A percentile compares a stretch with the other conserved stretches of the same genome.
Conservation (phyloP, 2,797 vertebrate genomes). For the Cygnus olor region DNA sequence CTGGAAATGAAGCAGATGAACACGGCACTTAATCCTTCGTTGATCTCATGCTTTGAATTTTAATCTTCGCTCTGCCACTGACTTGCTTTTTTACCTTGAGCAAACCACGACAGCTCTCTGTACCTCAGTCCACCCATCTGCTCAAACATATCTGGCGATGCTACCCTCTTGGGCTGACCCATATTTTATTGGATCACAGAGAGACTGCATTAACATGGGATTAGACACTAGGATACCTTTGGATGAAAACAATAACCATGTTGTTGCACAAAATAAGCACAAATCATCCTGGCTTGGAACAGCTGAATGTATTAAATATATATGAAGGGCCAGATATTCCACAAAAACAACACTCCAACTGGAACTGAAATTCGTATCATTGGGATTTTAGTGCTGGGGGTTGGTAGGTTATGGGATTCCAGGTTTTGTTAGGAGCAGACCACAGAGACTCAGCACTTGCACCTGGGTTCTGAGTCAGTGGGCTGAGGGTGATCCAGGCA, state of each 20-base stretch:
- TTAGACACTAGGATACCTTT: background rate
- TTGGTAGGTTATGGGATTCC: background rate
- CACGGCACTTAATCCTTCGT: background rate
- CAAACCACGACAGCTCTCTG: slow-evolving; percentile 2
- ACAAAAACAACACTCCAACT: background rate
- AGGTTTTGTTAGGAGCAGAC: background rate
- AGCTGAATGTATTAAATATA: background rate
- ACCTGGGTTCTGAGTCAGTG: background rate
- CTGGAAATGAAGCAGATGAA: slow-evolving; percentile 53
- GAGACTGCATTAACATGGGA: background rate
- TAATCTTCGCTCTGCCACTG: slow-evolving; percentile 35
- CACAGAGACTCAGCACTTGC: background rate
- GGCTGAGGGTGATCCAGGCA: background rate
- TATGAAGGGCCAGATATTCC: background rate
- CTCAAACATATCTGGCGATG: background rate
- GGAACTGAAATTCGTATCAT: background rate
- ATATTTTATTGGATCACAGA: background rate
- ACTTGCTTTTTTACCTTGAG: slow-evolving; percentile 48
- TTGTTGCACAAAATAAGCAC: background rate
- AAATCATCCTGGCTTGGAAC: background rate
- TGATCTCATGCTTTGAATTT: slow-evolving; percentile 59
- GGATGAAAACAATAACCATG: background rate
- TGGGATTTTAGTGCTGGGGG: background rate
- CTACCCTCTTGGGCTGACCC: slow-evolving; percentile 13
- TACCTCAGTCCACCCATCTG: slow-evolving; percentile 48